Evolutionary conservation across 2,797 vertebrate genomes (phyloP).

Genomic region (Sebastes minor): DNA sequence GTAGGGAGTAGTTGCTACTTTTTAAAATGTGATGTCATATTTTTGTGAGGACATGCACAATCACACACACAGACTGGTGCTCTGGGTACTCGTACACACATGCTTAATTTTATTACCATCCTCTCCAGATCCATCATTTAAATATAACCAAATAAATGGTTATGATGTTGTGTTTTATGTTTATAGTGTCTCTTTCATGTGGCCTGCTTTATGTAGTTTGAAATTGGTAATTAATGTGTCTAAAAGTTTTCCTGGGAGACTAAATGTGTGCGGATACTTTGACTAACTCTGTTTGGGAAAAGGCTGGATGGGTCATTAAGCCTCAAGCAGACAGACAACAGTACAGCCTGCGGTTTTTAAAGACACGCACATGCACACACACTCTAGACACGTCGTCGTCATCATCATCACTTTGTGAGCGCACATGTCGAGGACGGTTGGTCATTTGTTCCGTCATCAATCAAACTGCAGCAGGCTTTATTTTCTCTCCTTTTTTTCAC

Average conservation of each 20-base stretch:
- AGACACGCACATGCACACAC: slow-evolving; percentile 15
- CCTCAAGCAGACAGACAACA: slow-evolving; percentile 30
- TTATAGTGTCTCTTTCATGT: slow-evolving; percentile 27
- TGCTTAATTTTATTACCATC: slow-evolving; percentile 19
- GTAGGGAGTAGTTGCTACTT: not conserved
- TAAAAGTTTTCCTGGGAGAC: slow-evolving; percentile 46
- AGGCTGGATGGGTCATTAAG: slow-evolving; percentile 56
- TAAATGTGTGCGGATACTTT: slow-evolving; percentile 16
- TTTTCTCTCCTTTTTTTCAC: slow-evolving; percentile 37
- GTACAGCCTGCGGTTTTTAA: slow-evolving; percentile 47
- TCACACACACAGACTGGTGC: not conserved
- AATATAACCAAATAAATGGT: slow-evolving; percentile 17
- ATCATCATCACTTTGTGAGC: slow-evolving; percentile 27
- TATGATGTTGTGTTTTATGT: slow-evolving; percentile 23
- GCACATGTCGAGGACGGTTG: slow-evolving; percentile 8
- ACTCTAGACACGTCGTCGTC: slow-evolving; percentile 16
- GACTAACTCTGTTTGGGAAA: slow-evolving; percentile 33
- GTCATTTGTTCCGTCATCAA: slow-evolving; percentile 61
- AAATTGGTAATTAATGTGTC: slow-evolving; percentile 43
- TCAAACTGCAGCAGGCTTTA: slow-evolving; percentile 16
- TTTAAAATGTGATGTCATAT: not conserved
- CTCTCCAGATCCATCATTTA: slow-evolving; percentile 1
- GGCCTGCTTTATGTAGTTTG: slow-evolving; percentile 52
- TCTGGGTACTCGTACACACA: not conserved
- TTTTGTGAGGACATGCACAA: not conserved